Evolutionary conservation across 2,888 invertebrate species (phyloP), one percentile per base, ranked within the genome.

Genomic region (Ichneumoninae sp.): DNA sequence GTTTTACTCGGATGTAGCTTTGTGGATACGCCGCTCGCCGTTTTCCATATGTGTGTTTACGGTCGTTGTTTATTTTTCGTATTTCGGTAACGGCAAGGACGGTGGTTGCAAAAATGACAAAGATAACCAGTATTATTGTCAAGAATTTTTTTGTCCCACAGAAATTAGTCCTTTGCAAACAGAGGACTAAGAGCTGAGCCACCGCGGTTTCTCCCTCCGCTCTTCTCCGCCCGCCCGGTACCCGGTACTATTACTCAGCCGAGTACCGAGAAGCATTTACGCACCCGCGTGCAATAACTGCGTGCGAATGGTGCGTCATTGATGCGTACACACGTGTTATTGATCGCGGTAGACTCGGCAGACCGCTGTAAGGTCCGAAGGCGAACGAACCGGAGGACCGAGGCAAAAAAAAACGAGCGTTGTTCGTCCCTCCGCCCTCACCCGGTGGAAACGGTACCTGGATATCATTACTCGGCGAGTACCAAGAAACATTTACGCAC

Each of bases 261-360:
- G 52, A 54, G 19, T 54, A 54, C 52, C 52, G 19, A 54, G 52
- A 54, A 54, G 16, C 52, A 19, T 54, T 54, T 19, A 54, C 8
- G 52, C 52, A 52, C 52, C n/a, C 44, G 44, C 44, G 44, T 13
- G 44, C 44, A 13, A 44, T 13, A 44, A 44, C 44, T 44, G 44
- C 44, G 44, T 44, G 44, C 44, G 44, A 47, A 47, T 16, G 16
- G 44, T 47, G 44, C 44, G 44, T 47, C 16, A 47, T 91, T 88
- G 89, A 90, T 91, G 91, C 92, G 91, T 91, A 88, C 91, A 91
- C 91, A 91, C 92, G 92, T 92, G 92, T 90, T 93, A 93, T 93
- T 92, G 92, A 92, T 93, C 92, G 92, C 88, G 88, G 13, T 16
- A 83, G 86, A 87, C 88, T 85, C 86, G 85, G 87, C 88, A 83